These are phyloP conservation scores for Aphidoletes aphidimyza DNA, from an alignment of 2,888 invertebrate species.

Conservation along the genomic window DNA sequence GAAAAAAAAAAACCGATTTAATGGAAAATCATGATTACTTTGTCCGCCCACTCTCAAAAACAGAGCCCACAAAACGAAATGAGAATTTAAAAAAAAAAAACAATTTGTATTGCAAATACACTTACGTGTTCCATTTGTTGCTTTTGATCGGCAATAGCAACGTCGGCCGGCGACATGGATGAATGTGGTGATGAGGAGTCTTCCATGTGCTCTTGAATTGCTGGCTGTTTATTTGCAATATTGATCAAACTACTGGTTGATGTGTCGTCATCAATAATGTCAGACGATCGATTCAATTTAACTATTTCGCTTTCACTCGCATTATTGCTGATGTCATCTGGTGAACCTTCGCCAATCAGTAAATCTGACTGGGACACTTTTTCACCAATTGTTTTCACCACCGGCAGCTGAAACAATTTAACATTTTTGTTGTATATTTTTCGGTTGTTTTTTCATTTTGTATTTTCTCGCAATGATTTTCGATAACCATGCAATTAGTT, in stretches of 20 bases:
- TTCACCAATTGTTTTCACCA: conserved; percentile 30
- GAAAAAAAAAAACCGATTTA: background rate
- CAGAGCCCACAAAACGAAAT: background rate
- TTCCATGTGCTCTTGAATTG: conserved; percentile 41
- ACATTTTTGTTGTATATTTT: background rate
- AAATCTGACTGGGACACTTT: conserved; percentile 41
- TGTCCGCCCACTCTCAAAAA: no score
- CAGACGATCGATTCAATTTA: conserved; percentile 33
- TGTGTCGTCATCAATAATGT: conserved; percentile 51
- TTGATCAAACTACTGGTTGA: conserved; percentile 47
- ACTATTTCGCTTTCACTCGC: conserved; percentile 28
- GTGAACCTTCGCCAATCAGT: conserved; percentile 13
- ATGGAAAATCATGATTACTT: background rate
- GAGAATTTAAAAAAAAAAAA: background rate
- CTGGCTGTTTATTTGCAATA: conserved; percentile 43
- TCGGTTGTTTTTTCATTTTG: background rate
- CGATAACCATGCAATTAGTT: no score
- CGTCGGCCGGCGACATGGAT: conserved; percentile 12
- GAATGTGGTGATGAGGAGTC: conserved; percentile 54
- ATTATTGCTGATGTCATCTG: conserved; percentile 13
- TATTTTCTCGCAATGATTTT: background rate
- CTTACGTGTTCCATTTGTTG: conserved; percentile 34
- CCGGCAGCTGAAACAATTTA: conserved; percentile 23
- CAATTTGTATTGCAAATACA: background rate
- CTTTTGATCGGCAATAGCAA: conserved; percentile 13